phyloP scores from a whole-genome alignment of 1,140 invertebrate genomes.

The Macrocentrus cingulum region DNA sequence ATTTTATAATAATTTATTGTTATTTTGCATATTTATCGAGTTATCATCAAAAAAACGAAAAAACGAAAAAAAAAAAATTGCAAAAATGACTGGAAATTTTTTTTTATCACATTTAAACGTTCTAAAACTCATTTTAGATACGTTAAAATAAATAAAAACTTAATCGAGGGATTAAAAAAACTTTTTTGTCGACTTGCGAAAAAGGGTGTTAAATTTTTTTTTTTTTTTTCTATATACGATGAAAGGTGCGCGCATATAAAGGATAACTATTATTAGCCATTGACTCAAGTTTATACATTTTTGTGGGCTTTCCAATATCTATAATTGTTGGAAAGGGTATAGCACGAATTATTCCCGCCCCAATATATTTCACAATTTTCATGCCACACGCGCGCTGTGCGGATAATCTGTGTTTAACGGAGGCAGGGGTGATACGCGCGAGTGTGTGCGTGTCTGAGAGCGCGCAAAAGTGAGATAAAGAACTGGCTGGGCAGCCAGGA shows the following conservation, averaged over 20 bases:
- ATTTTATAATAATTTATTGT: too few species aligned
- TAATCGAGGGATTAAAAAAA: too few species aligned
- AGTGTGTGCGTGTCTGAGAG: neutral
- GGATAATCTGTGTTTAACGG: constrained; percentile 18
- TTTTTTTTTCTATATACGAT: too few species aligned
- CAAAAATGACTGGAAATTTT: too few species aligned
- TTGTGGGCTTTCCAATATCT: constrained; percentile 11
- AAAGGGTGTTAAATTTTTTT: too few species aligned
- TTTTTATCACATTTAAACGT: too few species aligned
- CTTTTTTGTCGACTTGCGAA: too few species aligned
- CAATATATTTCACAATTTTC: constrained; percentile 17
- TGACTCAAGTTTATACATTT: neutral
- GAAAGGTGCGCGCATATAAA: neutral
- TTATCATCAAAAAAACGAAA: too few species aligned
- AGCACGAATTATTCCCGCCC: neutral
- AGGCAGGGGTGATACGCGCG: neutral
- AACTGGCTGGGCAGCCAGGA: constrained; percentile 11
- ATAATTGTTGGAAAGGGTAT: constrained; percentile 5
- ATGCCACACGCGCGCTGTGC: neutral
- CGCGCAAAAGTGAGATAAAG: constrained; percentile 22
- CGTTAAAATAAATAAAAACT: too few species aligned
- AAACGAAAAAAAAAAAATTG: too few species aligned
- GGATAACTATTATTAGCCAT: neutral
- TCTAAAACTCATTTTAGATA: too few species aligned
- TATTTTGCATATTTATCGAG: too few species aligned